Evolutionary conservation across 1,140 invertebrate genomes (phyloP).

Genomic region (Maniola jurtina): DNA sequence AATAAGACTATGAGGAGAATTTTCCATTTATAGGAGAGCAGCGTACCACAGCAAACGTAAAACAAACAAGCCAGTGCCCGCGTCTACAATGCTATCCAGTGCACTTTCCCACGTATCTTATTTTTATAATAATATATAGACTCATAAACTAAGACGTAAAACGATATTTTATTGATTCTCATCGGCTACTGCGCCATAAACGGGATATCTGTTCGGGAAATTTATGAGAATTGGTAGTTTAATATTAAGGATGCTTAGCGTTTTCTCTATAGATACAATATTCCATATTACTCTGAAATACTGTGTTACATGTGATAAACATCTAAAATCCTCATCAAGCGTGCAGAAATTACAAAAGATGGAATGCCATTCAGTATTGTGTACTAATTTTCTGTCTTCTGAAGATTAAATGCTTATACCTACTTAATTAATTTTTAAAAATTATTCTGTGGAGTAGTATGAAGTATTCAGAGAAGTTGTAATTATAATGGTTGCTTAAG

Average conservation of each 20-base stretch:
- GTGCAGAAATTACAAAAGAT: no score
- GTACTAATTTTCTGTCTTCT: no score
- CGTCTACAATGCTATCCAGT: conserved; percentile 28
- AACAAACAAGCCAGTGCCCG: conserved; percentile 26
- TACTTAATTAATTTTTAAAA: no score
- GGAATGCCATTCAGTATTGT: no score
- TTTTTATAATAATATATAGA: conserved; percentile 50
- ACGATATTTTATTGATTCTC: conserved; percentile 48
- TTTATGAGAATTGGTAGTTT: conserved; percentile 51
- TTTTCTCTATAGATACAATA: not conserved
- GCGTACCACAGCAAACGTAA: conserved; percentile 24
- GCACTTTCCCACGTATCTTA: conserved; percentile 33
- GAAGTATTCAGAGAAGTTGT: no score
- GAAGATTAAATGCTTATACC: no score
- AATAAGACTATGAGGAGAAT: conserved; percentile 23
- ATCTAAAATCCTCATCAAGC: no score
- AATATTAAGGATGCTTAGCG: conserved; percentile 24
- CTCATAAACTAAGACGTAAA: conserved; percentile 53
- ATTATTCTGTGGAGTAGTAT: no score
- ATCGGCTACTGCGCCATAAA: conserved; percentile 43
- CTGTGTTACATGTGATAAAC: no score
- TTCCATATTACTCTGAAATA: not conserved
- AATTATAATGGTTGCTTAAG: no score
- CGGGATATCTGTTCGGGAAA: conserved; percentile 43
- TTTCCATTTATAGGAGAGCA: conserved; percentile 23